phyloP scores from a whole-genome alignment of 2,113 vertebrate genomes.

The Syngnathoides biaculeatus region DNA sequence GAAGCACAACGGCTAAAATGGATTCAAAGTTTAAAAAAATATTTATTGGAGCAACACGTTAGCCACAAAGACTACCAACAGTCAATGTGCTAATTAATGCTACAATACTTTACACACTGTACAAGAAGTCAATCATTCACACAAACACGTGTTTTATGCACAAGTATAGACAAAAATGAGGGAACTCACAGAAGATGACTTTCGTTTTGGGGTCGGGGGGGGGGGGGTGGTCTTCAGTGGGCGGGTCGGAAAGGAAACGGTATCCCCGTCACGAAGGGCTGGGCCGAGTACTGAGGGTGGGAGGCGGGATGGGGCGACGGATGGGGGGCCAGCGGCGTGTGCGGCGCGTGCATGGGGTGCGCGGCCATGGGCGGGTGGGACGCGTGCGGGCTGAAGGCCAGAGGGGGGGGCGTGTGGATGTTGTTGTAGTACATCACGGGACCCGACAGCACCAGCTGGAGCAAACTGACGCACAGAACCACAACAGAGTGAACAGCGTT shows the following conservation, averaged over 20 bases:
- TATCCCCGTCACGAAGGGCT: slow-evolving; percentile 83
- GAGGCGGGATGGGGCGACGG: slow-evolving; percentile 47
- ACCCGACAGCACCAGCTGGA: slow-evolving; percentile 94
- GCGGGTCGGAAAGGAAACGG: slow-evolving; percentile 85
- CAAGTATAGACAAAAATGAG: neutral
- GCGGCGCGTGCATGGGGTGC: slow-evolving; percentile 58
- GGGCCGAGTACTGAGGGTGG: slow-evolving; percentile 70
- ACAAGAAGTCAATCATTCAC: neutral
- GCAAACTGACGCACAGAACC: slow-evolving; percentile 75
- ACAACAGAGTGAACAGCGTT: neutral
- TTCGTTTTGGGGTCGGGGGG: no score
- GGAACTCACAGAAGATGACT: neutral
- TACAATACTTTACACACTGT: slow-evolving; percentile 10
- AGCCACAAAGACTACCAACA: slow-evolving; percentile 19
- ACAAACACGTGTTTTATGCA: slow-evolving; percentile 1
- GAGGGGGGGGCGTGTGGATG: slow-evolving; percentile 86
- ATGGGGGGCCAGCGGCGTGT: slow-evolving; percentile 58
- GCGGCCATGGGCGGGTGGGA: slow-evolving; percentile 72
- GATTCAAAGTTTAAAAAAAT: slow-evolving; percentile 45
- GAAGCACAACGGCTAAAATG: slow-evolving; percentile 5
- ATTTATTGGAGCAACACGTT: slow-evolving; percentile 58
- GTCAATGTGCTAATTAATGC: slow-evolving; percentile 20
- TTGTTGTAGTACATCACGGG: slow-evolving; percentile 92
- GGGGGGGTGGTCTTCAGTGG: slow-evolving; percentile 74
- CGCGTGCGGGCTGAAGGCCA: slow-evolving; percentile 76